These are phyloP conservation scores for Antheraea yamamai DNA, from an alignment of 2,888 invertebrate genomes.

Conservation along the genomic window DNA sequence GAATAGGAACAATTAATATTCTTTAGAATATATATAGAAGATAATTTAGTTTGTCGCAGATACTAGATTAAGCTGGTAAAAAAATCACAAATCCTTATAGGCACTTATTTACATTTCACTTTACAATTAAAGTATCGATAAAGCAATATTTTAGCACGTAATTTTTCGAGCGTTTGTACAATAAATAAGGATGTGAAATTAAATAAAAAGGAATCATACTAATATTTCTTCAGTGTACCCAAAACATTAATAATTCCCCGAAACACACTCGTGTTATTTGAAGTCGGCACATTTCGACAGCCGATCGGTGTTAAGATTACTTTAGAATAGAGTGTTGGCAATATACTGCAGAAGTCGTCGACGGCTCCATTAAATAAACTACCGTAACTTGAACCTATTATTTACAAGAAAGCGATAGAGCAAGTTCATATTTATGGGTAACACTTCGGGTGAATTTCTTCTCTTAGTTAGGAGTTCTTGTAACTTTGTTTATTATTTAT, in stretches of 20 bases:
- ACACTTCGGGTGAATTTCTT: conserved; percentile 31
- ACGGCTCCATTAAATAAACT: conserved; percentile 63
- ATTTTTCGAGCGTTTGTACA: neutral
- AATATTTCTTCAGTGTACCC: neutral
- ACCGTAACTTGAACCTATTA: conserved; percentile 63
- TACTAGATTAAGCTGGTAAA: too few species aligned
- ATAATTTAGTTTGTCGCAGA: too few species aligned
- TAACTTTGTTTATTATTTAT: conserved; percentile 12
- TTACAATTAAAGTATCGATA: neutral
- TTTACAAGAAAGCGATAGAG: conserved; percentile 57
- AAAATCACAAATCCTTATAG: too few species aligned
- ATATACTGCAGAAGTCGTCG: conserved; percentile 42
- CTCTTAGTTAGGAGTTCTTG: conserved; percentile 4
- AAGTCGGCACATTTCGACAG: conserved; percentile 9
- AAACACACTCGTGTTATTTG: neutral
- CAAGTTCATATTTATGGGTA: conserved; percentile 57
- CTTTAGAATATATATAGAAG: too few species aligned
- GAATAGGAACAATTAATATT: too few species aligned
- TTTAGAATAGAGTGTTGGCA: conserved; percentile 9
- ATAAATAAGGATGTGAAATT: neutral
- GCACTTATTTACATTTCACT: neutral
- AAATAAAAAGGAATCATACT: neutral
- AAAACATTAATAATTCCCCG: neutral
- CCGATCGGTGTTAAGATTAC: neutral
- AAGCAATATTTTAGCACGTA: neutral